Conservation (phyloP, 1,140 invertebrate genomes). For the Limonius californicus region DNA sequence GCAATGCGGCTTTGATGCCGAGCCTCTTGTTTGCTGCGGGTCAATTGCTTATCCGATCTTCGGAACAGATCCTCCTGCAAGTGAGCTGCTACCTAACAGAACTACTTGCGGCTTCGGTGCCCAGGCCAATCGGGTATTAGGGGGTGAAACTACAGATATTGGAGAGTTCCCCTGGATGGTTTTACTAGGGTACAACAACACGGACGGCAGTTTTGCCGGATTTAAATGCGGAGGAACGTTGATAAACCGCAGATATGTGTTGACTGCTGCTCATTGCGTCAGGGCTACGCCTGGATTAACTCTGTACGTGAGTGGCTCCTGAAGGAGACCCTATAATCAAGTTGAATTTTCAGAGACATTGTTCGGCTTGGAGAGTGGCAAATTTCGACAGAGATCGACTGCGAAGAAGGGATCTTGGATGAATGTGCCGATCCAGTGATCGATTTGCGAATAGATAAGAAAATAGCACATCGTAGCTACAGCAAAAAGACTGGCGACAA, state of each 20-base stretch:
- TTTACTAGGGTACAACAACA: background rate
- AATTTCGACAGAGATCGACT: background rate
- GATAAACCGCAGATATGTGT: background rate
- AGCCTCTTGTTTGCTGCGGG: background rate
- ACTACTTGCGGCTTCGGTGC: background rate
- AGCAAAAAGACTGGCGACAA: slow-evolving; percentile 16
- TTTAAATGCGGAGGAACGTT: background rate
- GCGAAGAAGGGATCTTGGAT: background rate
- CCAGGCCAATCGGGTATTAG: background rate
- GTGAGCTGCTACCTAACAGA: background rate
- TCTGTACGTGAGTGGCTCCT: no score
- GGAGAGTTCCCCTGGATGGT: background rate
- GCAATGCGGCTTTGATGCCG: background rate
- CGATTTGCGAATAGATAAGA: slow-evolving; percentile 31
- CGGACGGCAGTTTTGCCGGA: background rate
- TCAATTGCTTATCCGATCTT: background rate
- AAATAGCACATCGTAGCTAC: background rate
- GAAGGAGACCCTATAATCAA: no score
- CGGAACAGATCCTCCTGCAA: background rate
- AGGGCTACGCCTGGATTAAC: no score
- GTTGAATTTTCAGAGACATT: background rate
- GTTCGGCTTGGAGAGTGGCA: background rate
- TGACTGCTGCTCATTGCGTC: slow-evolving; percentile 25
- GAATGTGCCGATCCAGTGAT: background rate
- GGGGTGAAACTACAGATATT: background rate